A percentile compares a stretch with the other conserved stretches of the same genome.
Conservation (phyloP, 1,140 invertebrate genomes). For the Goniozus legneri region DNA sequence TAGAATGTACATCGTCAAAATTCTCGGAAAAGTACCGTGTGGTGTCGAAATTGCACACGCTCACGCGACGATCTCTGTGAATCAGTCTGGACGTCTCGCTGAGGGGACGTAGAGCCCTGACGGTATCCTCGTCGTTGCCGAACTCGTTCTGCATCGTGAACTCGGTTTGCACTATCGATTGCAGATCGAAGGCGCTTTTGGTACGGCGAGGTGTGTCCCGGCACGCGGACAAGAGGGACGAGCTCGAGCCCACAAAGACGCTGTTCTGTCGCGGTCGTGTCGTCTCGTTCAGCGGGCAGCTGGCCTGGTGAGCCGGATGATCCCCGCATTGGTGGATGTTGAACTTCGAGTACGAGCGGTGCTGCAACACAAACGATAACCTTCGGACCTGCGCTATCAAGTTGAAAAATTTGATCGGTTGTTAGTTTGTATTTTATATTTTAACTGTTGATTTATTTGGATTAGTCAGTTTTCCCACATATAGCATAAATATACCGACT, state of each 20-base stretch:
- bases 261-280: conserved; percentile 70
- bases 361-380: conserved; percentile 51
- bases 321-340: conserved; percentile 64
- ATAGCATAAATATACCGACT: no score
- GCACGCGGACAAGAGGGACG: conserved; percentile 49
- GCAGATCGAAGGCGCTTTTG: conserved; percentile 79
- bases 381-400: no score
- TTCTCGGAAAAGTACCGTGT: neutral
- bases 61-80: neutral
- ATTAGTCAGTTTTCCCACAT: no score
- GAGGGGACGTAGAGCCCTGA: neutral
- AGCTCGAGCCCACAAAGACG: conserved; percentile 74
- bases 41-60: neutral
- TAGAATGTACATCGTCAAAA: no score
- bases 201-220: conserved; percentile 65
- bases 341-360: conserved; percentile 65
- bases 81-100: neutral
- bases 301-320: conserved; percentile 46
- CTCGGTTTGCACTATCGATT: conserved; percentile 60
- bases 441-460: no score
- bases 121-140: conserved; percentile 12
- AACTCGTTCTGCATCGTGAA: conserved; percentile 15
- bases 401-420: no score
- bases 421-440: no score
- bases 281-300: conserved; percentile 34